phyloP scores from a whole-genome alignment of 2,113 vertebrate genomes.

The Heterotis niloticus region DNA sequence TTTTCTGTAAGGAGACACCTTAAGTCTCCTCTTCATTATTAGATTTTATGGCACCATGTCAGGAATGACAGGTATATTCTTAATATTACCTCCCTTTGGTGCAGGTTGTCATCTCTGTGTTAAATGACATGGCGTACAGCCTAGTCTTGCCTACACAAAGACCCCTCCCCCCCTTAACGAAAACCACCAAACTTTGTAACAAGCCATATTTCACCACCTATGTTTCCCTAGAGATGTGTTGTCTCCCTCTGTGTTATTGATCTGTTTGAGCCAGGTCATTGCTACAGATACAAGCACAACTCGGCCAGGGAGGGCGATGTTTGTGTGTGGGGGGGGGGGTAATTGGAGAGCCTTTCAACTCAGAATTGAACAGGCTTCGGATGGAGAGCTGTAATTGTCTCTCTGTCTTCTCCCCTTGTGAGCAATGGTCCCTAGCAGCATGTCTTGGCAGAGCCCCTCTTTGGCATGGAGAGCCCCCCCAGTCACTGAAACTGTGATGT shows the following conservation, averaged over 20 bases:
- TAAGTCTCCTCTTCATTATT: neutral
- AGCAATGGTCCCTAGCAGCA: neutral
- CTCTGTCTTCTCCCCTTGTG: neutral
- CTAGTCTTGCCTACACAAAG: neutral
- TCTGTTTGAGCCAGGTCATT: neutral
- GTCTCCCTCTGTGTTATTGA: slow-evolving; percentile 13
- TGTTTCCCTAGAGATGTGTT: slow-evolving; percentile 20
- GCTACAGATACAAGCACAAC: neutral
- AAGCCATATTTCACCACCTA: neutral
- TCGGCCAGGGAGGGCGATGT: neutral
- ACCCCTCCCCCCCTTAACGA: neutral
- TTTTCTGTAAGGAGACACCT: neutral
- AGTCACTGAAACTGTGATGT: too few species aligned
- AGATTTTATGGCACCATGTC: neutral
- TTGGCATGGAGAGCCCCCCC: slow-evolving; percentile 1
- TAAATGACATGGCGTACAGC: neutral
- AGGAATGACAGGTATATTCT: neutral
- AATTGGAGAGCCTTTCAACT: slow-evolving; percentile 18
- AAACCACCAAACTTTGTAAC: neutral
- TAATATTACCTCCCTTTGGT: neutral
- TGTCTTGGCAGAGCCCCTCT: neutral
- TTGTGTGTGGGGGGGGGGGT: neutral
- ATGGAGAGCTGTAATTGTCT: neutral
- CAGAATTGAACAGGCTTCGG: neutral
- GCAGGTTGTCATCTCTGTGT: slow-evolving; percentile 19